Percentiles rank a stretch among this genome's conserved stretches.
Conservation (phyloP, 2,888 invertebrate genomes). For the Lycophotia porphyrea region DNA sequence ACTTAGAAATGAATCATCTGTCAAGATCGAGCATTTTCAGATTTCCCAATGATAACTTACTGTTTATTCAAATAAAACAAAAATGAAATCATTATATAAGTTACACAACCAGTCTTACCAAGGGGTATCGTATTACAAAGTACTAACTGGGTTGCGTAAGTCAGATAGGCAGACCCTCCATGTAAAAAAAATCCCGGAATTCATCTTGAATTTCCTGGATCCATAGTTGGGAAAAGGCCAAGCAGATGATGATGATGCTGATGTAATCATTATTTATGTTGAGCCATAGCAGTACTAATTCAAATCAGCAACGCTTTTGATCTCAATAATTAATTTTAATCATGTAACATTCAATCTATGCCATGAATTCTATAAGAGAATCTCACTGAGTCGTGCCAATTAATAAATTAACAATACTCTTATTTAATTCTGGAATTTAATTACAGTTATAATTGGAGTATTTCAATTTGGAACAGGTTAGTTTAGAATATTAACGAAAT, state of each 20-base stretch:
- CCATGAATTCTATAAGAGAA: conserved; percentile 37
- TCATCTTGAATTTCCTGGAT: no score
- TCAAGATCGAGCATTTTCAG: neutral
- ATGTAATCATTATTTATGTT: conserved; percentile 10
- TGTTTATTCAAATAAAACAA: neutral
- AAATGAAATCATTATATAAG: conserved; percentile 5
- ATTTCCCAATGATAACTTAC: neutral
- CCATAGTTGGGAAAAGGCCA: neutral
- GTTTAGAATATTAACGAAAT: conserved; percentile 8
- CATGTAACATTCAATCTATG: conserved; percentile 50
- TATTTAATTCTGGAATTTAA: conserved; percentile 52
- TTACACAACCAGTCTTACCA: neutral
- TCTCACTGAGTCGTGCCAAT: conserved; percentile 46
- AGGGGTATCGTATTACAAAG: neutral
- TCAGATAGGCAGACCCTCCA: neutral
- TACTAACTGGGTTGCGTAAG: neutral
- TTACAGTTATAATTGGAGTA: conserved; percentile 48
- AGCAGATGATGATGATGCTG: neutral
- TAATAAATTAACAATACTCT: conserved; percentile 53
- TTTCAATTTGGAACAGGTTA: conserved; percentile 24
- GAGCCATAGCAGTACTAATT: conserved; percentile 34
- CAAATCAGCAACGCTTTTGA: conserved; percentile 55
- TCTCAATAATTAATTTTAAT: conserved; percentile 57
- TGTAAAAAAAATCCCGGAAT: no score
- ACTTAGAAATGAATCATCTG: neutral